Evolutionary conservation across 2,888 invertebrate species (phyloP).

Genomic region (Merodon equestris): DNA sequence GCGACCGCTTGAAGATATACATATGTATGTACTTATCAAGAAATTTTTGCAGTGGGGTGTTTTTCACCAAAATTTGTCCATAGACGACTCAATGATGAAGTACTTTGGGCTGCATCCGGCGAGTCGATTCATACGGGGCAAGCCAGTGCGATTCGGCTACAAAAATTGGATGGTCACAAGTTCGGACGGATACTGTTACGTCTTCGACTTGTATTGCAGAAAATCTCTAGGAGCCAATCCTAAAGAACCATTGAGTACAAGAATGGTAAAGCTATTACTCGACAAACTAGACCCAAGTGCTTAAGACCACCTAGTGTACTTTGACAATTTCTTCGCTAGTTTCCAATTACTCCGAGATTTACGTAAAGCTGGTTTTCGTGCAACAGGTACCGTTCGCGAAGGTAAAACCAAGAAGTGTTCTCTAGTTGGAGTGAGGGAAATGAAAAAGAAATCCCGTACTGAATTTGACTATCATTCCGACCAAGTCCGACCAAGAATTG

Average conservation of each 20-base stretch:
- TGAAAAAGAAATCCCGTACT: conserved; percentile 8
- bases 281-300: conserved; percentile 13
- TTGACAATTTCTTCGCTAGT: background rate
- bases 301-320: conserved; percentile 9
- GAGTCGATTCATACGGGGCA: too few species aligned
- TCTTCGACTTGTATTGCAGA: conserved; percentile 20
- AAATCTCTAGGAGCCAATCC: conserved; percentile 18
- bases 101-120: too few species aligned
- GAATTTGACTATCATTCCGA: conserved; percentile 28
- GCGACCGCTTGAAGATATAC: too few species aligned
- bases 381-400: conserved; percentile 7
- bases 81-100: too few species aligned
- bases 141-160: background rate
- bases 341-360: conserved; percentile 4
- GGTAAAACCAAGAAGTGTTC: conserved; percentile 10
- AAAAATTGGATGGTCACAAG: conserved; percentile 4
- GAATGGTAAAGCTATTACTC: conserved; percentile 21
- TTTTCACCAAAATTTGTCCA: too few species aligned
- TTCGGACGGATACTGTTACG: conserved; percentile 8
- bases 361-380: background rate
- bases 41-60: too few species aligned
- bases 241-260: conserved; percentile 20
- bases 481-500: conserved; percentile 20
- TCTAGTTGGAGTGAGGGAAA: conserved; percentile 10
- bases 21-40: too few species aligned